These are phyloP conservation scores for Sminthurides bifidus DNA, from an alignment of 1,140 invertebrate genomes.

Conservation along the genomic window DNA sequence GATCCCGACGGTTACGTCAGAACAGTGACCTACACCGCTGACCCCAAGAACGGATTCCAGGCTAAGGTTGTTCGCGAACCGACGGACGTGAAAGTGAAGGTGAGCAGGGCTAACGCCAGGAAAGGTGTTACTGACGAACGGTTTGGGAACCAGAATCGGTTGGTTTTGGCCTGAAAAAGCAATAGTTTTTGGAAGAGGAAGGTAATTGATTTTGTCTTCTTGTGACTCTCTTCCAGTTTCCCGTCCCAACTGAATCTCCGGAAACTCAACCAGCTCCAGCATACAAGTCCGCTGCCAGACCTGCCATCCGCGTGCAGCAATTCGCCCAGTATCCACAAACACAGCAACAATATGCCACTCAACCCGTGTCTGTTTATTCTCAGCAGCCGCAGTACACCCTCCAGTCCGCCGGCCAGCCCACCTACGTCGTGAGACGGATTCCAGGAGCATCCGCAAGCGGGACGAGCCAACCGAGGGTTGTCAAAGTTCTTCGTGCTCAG, in stretches of 20 bases:
- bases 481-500: not conserved
- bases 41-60: conserved; percentile 28
- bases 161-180: not conserved
- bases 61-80: conserved; percentile 31
- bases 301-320: too few species aligned
- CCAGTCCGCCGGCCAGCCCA: not conserved
- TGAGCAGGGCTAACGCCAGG: too few species aligned
- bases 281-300: too few species aligned
- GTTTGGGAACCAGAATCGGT: too few species aligned
- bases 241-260: conserved; percentile 11
- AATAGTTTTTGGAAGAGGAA: not conserved
- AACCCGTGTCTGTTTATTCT: too few species aligned
- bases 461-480: not conserved
- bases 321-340: not conserved
- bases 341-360: not conserved
- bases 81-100: conserved; percentile 30
- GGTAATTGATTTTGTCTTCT: not conserved
- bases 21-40: conserved; percentile 21
- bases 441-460: not conserved
- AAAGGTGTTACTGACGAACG: too few species aligned
- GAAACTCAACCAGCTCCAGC: not conserved
- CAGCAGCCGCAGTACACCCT: not conserved
- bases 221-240: conserved; percentile 9
- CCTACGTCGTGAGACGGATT: not conserved
- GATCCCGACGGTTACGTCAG: conserved; percentile 61